Evolutionary conservation across 2,797 vertebrate species (phyloP), one percentile per base, ranked within the genome.

Genomic region (Micromesistius poutassou): DNA sequence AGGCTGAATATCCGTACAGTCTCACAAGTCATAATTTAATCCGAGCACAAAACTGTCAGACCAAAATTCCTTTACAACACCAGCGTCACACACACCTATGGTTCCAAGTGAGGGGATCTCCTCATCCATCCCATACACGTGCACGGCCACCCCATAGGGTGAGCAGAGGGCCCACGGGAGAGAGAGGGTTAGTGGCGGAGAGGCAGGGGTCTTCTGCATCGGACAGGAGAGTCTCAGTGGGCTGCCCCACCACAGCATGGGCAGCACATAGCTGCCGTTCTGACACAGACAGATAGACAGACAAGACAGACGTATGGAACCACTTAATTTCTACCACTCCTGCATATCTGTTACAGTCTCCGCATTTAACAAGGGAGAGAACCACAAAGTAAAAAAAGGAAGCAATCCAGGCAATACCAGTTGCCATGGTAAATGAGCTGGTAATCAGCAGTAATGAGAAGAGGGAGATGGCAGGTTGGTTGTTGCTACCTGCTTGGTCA

Each of bases 161-260:
- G 91, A 92, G 84, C 94, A 95, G 74, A 90, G 83, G 68, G 93
- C 88, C 7, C 80, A 80, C 0, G 86, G 90, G 38, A 14, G 35
- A 4, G 71, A 74, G 40, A 30, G 31, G 7, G 30, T 33, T 5
- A 87, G 50, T 14, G 22, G 22, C 5, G 9, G 7, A 2, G 74
- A 74, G 22, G 28, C 72, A 42, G 74, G 74, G 1, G 78, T 55
- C 14, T 50, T 75, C 78, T 75, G 79, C 73, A 89, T 36, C 0
- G 94, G 93, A 66, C 94, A 95, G 74, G 91, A 89, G 46, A 95
- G 87, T 77, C 91, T 93, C 76, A 95, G 78, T 0, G 90, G 91
- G 68, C 30, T 90, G 33, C 83, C 93, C 89, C 84, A 86, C 94
- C 93, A 95, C 83, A 89, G 80, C 87, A 95, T 42, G 3, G 93